Evolutionary conservation across 2,888 invertebrate species (phyloP).

Genomic region (Micoletzkya japonica): DNA sequence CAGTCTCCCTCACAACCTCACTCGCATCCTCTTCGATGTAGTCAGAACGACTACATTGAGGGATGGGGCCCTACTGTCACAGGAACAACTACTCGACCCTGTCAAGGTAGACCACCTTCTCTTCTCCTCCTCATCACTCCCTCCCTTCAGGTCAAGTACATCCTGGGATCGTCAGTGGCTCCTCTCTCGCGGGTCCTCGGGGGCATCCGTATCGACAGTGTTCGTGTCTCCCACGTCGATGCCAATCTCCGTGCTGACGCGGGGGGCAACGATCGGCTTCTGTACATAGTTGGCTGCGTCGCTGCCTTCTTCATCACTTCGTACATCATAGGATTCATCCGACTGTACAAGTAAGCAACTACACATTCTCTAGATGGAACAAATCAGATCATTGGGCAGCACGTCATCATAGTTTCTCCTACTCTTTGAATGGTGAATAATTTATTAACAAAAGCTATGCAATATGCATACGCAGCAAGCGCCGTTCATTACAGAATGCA

Average conservation of each 20-base stretch:
- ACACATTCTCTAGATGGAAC: too few species aligned
- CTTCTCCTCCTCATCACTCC: too few species aligned
- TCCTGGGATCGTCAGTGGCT: slow-evolving; percentile 42
- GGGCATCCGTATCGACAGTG: slow-evolving; percentile 54
- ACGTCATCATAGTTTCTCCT: too few species aligned
- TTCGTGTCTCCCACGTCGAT: slow-evolving; percentile 36
- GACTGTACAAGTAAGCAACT: slow-evolving; percentile 37
- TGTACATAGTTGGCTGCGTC: slow-evolving; percentile 36
- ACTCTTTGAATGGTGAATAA: too few species aligned
- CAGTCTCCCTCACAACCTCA: slow-evolving; percentile 43
- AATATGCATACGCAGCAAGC: not conserved
- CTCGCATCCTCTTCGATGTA: slow-evolving; percentile 53
- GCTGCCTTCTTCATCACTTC: slow-evolving; percentile 41
- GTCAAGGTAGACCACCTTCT: too few species aligned
- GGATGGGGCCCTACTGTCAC: slow-evolving; percentile 30
- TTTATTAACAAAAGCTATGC: too few species aligned
- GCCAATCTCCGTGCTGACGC: slow-evolving; percentile 31
- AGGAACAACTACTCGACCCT: slow-evolving; percentile 41
- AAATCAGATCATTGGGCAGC: too few species aligned
- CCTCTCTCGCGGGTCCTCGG: slow-evolving; percentile 60
- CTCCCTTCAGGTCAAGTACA: slow-evolving; percentile 52
- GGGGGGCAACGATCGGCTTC: slow-evolving; percentile 38
- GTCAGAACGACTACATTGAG: slow-evolving; percentile 34
- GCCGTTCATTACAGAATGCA: slow-evolving; percentile 2
- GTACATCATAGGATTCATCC: slow-evolving; percentile 47